Evolutionary conservation across 2,113 vertebrate species (phyloP), one percentile per base, ranked within the genome.

Genomic region (Octodon degus): DNA sequence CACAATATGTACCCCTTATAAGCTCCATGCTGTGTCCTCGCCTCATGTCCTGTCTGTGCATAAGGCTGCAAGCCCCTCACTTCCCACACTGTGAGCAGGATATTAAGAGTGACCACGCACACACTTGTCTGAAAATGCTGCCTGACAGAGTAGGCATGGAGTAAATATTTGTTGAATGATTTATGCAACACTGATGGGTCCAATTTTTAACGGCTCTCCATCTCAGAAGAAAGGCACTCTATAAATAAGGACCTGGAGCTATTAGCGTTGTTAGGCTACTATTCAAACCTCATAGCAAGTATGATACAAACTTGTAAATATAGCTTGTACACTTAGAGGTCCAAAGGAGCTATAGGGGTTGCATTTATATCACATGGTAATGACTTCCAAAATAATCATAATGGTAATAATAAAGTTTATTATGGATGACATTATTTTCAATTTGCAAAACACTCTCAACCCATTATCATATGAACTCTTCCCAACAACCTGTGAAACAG

Each of bases 371-470:
- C 25, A 40, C 30, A 30, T 63, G 43, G 80, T 80, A 95, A 84
- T 94, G 58, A 94, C 70, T 98, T 91, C 30, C 92, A 94, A 96
- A 96, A 92, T 88, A 92, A 96, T 89, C 55, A 79, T 68, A 43
- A 72, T 62, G 81, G 77, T 79, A 86, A 86, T 92, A 92, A 84
- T 90, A 95, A 85, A 32, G 47, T 88, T 63, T 60, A 84, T 95
- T 89, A 90, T 50, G 55, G 37, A 43, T 37, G 43, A 79, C 40
- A 22, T 83, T 92, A 79, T 83, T 96, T 83, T 82, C 43, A 79
- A 82, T 77, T 82, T 86, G 19, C 60, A 95, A 94, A 96, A 63
- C 65, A 94, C 72, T 96, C 85, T 77, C 37, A 82, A 70, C 63
- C 92, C 91, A 94, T 96, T 97, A 96, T 82, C 72, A 74, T 47